Conservation (phyloP, 2,113 vertebrate species). For the Casuarius casuarius region DNA sequence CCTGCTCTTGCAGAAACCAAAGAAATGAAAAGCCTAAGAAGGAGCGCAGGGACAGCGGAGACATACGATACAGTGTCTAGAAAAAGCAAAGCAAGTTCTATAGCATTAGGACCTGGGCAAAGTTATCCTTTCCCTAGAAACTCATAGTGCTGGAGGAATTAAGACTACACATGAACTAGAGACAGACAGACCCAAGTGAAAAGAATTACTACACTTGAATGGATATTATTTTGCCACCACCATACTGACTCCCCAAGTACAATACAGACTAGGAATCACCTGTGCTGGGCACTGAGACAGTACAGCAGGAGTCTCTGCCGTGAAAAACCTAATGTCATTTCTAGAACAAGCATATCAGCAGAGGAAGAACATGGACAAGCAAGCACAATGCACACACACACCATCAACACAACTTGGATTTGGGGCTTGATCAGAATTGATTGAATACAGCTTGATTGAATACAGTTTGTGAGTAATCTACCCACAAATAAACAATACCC, state of each 20-base stretch:
- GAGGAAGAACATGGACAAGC: neutral
- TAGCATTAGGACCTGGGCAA: neutral
- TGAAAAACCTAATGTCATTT: neutral
- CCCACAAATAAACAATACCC: neutral
- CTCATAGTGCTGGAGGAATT: neutral
- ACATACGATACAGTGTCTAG: neutral
- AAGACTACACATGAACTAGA: accelerated
- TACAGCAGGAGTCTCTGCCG: neutral
- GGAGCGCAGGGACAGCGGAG: neutral
- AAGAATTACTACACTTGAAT: neutral
- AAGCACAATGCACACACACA: neutral
- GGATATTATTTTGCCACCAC: neutral
- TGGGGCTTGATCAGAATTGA: neutral
- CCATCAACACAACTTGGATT: neutral
- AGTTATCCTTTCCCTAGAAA: neutral
- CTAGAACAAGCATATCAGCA: neutral
- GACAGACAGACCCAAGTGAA: neutral
- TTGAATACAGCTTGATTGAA: too few relatives aligned
- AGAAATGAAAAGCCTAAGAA: neutral
- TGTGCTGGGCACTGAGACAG: neutral
- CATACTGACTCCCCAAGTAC: neutral
- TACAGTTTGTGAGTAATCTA: neutral
- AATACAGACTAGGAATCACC: neutral
- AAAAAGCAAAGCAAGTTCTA: neutral
- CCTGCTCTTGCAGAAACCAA: neutral